Evolutionary conservation across 2,797 vertebrate genomes (phyloP).

Genomic region (Naso thynnoides): DNA sequence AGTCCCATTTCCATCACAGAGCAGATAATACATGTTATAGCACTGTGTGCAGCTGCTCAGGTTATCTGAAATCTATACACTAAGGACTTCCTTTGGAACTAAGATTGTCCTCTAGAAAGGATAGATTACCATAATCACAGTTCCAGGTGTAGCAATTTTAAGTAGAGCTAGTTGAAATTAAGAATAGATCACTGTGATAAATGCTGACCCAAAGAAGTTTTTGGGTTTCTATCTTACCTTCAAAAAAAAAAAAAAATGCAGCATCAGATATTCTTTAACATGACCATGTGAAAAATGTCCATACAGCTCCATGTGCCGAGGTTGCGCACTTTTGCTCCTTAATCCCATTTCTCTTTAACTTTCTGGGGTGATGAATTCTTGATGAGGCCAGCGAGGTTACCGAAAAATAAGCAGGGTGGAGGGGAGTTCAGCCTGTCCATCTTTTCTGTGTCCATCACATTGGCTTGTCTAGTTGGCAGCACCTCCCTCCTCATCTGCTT

Average conservation of each 20-base stretch:
- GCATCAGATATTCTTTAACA: slow-evolving; percentile 61
- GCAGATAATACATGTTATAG: slow-evolving; percentile 36
- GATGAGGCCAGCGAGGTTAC: slow-evolving; percentile 38
- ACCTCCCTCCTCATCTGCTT: slow-evolving; percentile 46
- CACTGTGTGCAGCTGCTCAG: slow-evolving; percentile 47
- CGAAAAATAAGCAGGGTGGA: slow-evolving; percentile 50
- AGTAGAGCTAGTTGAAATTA: slow-evolving; percentile 48
- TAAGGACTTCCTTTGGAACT: slow-evolving; percentile 42
- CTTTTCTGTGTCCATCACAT: slow-evolving; percentile 63
- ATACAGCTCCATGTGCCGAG: slow-evolving; percentile 49
- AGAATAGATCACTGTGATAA: slow-evolving; percentile 40
- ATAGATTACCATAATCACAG: slow-evolving; percentile 57
- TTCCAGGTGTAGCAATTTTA: slow-evolving; percentile 54
- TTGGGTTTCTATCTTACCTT: slow-evolving; percentile 30
- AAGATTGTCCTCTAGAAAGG: slow-evolving; percentile 59
- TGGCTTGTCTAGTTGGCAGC: slow-evolving; percentile 56
- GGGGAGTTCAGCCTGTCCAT: slow-evolving; percentile 62
- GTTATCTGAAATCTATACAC: slow-evolving; percentile 36
- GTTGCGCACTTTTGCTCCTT: slow-evolving; percentile 52
- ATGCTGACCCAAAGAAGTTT: slow-evolving; percentile 21
- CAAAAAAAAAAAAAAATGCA: slow-evolving; percentile 75
- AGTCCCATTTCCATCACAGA: slow-evolving; percentile 60
- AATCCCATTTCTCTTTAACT: slow-evolving; percentile 54
- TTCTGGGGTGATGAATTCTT: slow-evolving; percentile 47
- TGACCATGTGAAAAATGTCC: slow-evolving; percentile 47